Base-by-base conservation (phyloP, 2,113 vertebrate genomes). In the Xiphophorus hellerii region DNA sequence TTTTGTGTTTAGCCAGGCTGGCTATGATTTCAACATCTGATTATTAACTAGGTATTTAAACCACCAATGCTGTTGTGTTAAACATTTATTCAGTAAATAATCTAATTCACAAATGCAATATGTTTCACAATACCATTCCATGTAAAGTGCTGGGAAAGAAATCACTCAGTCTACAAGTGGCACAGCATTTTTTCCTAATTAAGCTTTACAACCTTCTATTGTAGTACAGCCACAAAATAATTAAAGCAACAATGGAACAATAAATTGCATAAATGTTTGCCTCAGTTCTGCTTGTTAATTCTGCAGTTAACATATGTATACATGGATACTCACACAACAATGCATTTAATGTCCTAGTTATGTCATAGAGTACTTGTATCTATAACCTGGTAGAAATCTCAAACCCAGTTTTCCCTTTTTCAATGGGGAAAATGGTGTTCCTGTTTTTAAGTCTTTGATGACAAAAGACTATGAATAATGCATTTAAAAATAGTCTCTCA, bases 201-300 rank as follows among this genome's bases (percentile, higher is more conserved):
- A 76, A 33, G 30, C 37, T 83, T 28, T 33, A 64, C 13, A 62
- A 44, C n/a, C 29, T 78, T 69, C 27, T 28, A 66, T 69, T 33
- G 12, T 8, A 54, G 27, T 28, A 35, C 22, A 68, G 51, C 54
- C 66, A 39, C 29, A 17, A 76, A 77, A 72, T 79, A 37, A 69
- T 68, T 75, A 62, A 60, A 78, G 29, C 62, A 65, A 66, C 61
- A 76, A 65, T 69, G 37, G 73, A 69, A 84, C 68, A 8, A 78
- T 69, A 7, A 73, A 73, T 80, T 48, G 8, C 8, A 10, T 58
- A 9, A 25, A 42, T 20, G 8, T 69, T 67, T 66, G 3, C 62
- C 8, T 61, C 3, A 3, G 35, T 28, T 44, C 28, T 69, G 4
- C n/a, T 27, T 5, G 37, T 72, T 71, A 51, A 60, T 63, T 25